Conservation (phyloP, 2,797 vertebrate genomes). For the Eulemur albifrons region DNA sequence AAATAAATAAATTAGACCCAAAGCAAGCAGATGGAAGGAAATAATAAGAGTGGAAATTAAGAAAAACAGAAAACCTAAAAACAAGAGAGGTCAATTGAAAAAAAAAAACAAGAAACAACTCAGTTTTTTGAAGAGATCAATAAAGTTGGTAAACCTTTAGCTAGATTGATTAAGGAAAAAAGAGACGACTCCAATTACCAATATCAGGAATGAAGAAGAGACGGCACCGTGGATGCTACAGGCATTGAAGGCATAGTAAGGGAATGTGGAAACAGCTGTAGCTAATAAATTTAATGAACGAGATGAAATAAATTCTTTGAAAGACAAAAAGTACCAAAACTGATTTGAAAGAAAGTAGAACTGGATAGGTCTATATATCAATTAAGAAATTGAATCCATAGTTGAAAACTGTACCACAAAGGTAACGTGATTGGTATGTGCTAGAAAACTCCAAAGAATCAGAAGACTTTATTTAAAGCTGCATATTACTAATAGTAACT, state of each 20-base stretch:
- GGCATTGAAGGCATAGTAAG: neutral
- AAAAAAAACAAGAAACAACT: neutral
- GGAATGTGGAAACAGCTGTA: neutral
- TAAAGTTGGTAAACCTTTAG: neutral
- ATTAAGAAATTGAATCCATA: neutral
- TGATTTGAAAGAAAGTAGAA: neutral
- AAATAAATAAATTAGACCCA: neutral
- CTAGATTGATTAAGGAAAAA: neutral
- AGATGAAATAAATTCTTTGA: neutral
- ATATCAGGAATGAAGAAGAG: neutral
- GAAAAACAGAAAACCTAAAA: neutral
- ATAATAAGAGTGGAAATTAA: neutral
- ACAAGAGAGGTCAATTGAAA: neutral
- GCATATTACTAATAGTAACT: neutral
- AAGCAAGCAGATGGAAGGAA: neutral
- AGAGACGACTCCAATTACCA: too few species aligned
- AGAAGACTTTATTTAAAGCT: neutral
- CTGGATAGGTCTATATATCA: neutral
- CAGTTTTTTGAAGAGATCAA: neutral
- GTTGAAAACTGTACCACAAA: neutral
- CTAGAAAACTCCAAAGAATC: neutral
- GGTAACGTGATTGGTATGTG: neutral
- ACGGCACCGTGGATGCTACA: accelerated
- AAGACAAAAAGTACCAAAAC: neutral
- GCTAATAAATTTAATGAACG: neutral